Evolutionary conservation across 2,113 vertebrate genomes (phyloP).

Genomic region (Crypturellus undulatus): DNA sequence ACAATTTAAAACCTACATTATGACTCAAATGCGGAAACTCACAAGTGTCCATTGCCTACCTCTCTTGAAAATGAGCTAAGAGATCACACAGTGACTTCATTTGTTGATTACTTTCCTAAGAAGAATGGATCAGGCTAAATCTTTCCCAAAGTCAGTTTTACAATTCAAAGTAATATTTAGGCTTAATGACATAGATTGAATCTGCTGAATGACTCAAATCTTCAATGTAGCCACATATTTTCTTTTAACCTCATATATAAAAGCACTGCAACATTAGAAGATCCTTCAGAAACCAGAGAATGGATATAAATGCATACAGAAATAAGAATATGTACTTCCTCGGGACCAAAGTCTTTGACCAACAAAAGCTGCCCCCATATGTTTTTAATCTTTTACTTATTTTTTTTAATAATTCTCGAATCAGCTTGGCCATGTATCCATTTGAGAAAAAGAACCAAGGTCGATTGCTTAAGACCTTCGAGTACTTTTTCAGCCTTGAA

Average conservation of each 20-base stretch:
- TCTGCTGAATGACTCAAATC: background rate
- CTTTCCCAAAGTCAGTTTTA: background rate
- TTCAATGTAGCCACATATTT: background rate
- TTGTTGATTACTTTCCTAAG: background rate
- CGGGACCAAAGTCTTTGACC: background rate
- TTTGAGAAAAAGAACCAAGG: background rate
- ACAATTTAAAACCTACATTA: background rate
- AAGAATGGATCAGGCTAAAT: background rate
- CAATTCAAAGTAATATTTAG: background rate
- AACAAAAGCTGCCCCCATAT: background rate
- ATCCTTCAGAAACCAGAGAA: background rate
- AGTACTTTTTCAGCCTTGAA: background rate
- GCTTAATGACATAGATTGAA: background rate
- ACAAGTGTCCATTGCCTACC: background rate
- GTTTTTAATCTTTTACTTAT: background rate
- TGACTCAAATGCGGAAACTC: background rate
- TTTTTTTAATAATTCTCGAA: background rate
- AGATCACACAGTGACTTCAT: background rate
- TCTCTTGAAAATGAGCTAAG: background rate
- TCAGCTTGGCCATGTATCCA: background rate
- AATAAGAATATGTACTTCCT: background rate
- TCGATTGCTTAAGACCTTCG: background rate
- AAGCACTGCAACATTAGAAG: background rate
- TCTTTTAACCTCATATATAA: background rate
- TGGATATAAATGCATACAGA: background rate